Percentiles rank a stretch among this genome's conserved stretches.
These are phyloP conservation scores for Xiphophorus birchmanni DNA, from an alignment of 2,797 vertebrate species.

Conservation along the genomic window DNA sequence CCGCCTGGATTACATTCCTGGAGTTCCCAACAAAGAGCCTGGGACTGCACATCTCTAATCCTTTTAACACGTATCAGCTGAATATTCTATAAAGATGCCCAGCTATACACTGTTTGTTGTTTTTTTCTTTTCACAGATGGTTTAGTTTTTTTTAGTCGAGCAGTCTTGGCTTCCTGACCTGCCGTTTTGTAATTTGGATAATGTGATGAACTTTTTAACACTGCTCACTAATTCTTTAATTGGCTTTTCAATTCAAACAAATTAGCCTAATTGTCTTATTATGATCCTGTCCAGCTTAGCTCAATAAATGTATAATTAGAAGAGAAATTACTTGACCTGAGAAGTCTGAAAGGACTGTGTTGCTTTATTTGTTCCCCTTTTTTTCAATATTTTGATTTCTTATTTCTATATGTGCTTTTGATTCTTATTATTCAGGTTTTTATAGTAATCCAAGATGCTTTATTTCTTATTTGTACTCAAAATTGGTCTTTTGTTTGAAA, in stretches of 20 bases:
- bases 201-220: conserved; percentile 49
- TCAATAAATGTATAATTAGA: conserved; percentile 59
- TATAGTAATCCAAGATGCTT: neutral
- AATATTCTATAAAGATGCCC: neutral
- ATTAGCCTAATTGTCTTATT: conserved; percentile 68
- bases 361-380: neutral
- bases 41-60: conserved; percentile 34
- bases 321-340: conserved; percentile 48
- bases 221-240: conserved; percentile 63
- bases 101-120: neutral
- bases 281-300: conserved; percentile 48
- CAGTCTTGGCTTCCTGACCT: conserved; percentile 14
- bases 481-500: neutral
- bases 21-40: conserved; percentile 28
- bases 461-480: neutral
- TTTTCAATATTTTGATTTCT: neutral
- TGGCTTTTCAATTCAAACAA: conserved; percentile 64
- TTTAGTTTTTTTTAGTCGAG: neutral
- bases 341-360: conserved; percentile 10
- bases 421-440: neutral
- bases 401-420: neutral
- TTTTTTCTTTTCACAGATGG: neutral
- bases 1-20: conserved; percentile 48
- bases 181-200: conserved; percentile 13
- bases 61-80: conserved; percentile 25